Evolutionary conservation across 2,113 vertebrate genomes (phyloP), one percentile per base, ranked within the genome.

Genomic region (Symphodus melops): DNA sequence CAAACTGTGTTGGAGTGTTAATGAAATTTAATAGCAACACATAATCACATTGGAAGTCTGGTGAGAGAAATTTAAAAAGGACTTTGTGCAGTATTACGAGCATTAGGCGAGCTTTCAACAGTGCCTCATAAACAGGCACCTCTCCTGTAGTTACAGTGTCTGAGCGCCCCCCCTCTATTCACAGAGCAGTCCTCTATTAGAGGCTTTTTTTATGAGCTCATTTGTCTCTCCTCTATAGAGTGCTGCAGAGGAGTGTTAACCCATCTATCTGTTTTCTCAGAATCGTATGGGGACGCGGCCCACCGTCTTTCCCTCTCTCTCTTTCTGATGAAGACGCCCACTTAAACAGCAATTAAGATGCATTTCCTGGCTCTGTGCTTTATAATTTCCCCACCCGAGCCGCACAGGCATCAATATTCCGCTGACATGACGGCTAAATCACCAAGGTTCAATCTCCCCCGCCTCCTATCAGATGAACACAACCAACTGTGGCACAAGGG

Each of bases 261-360:
- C 76, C 89, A 85, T 89, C 88, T 90, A 90, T 88, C 91, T 81
- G 83, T 82, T 89, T 86, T 56, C 83, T 57, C 72, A 60, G 80
- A 77, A 68, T 77, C 76, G 67, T 83, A 85, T 56, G 52, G 90
- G 88, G 88, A 88, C 78, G 33, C 39, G 81, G 84, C 82, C 86
- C 83, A 81, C 90, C 86, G 52, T 85, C 83, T 80, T 82, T 80
- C 79, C 77, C 79, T 51, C 39, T 41, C 44, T 46, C 61, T 57
- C 77, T 79, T 90, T 85, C 88, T 87, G 87, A 93, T 90, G 89
- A 92, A 88, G 87, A 84, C 81, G 75, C 88, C 91, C 85, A 91
- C 89, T 91, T 91, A 89, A 89, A 88, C 86, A 88, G 88, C 90
- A 91, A 92, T 93, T 93, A 92, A 92, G 91, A 92, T 90, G 91